Percentiles rank a stretch among this genome's conserved stretches.
These are phyloP conservation scores for Tachina fera DNA, from an alignment of 2,888 invertebrate genomes.

Conservation along the genomic window DNA sequence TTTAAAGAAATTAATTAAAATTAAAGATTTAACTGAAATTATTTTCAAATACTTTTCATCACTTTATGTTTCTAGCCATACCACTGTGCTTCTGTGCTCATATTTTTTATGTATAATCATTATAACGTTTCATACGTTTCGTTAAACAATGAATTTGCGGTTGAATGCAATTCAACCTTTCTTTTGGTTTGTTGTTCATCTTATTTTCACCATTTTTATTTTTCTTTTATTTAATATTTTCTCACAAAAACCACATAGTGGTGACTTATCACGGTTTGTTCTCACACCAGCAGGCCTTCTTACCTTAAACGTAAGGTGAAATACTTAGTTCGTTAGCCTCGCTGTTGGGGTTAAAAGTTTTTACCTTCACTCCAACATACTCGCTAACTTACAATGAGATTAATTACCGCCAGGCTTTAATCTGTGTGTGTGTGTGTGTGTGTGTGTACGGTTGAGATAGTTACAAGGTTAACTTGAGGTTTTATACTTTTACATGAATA, in stretches of 20 bases:
- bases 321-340: conserved; percentile 3
- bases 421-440: conserved; percentile 5
- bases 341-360: conserved; percentile 1
- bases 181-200: conserved; percentile 31
- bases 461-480: conserved; percentile 68
- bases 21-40: no score
- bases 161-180: conserved; percentile 66
- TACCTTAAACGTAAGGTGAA: conserved; percentile 25
- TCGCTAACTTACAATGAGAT: not conserved
- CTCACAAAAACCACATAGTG: conserved; percentile 63
- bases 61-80: not conserved
- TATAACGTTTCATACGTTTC: conserved; percentile 66
- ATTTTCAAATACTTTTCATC: not conserved
- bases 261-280: conserved; percentile 64
- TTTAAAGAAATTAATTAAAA: no score
- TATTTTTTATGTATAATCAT: conserved; percentile 3
- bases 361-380: not conserved
- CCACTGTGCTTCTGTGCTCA: conserved; percentile 17
- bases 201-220: conserved; percentile 30
- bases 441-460: not conserved
- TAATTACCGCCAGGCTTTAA: conserved; percentile 65
- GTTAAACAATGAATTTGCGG: conserved; percentile 72
- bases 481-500: conserved; percentile 38
- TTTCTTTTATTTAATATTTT: conserved; percentile 17
- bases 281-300: conserved; percentile 26